phyloP scores from a whole-genome alignment of 53 echinoderm and acorn worm genomes.

The Crossaster papposus region DNA sequence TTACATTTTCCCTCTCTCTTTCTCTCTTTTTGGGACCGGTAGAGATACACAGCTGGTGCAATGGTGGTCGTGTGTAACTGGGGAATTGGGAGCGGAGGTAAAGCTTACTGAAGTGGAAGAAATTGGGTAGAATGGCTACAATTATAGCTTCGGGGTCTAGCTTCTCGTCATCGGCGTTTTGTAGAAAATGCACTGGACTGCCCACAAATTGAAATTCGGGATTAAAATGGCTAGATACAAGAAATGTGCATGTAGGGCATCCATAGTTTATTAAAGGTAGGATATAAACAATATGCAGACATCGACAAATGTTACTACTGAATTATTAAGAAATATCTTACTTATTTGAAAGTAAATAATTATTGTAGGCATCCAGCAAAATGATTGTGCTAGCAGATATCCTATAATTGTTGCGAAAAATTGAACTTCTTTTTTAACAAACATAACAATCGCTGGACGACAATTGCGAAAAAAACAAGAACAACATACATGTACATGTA shows the following conservation, averaged over 20 bases:
- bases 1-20: constrained; percentile 3
- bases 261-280: too few relatives aligned
- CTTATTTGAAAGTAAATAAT: too few relatives aligned
- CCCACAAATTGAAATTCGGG: neutral
- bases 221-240: neutral
- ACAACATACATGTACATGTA: too few relatives aligned
- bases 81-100: constrained; percentile 25
- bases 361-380: too few relatives aligned
- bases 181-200: neutral
- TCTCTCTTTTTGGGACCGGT: neutral
- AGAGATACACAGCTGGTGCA: constrained; percentile 46
- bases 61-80: constrained; percentile 7
- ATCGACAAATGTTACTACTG: too few relatives aligned
- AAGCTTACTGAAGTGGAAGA: neutral
- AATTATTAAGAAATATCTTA: too few relatives aligned
- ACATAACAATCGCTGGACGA: too few relatives aligned
- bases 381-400: too few relatives aligned
- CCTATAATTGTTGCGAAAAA: too few relatives aligned
- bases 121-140: constrained; percentile 38
- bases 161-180: constrained; percentile 3
- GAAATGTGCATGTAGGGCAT: neutral
- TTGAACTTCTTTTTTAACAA: too few relatives aligned
- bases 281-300: too few relatives aligned
- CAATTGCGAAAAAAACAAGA: too few relatives aligned
- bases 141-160: constrained; percentile 19